Conservation (phyloP, 53 echinoderm and acorn worm genomes). For the Arbacia lixula region DNA sequence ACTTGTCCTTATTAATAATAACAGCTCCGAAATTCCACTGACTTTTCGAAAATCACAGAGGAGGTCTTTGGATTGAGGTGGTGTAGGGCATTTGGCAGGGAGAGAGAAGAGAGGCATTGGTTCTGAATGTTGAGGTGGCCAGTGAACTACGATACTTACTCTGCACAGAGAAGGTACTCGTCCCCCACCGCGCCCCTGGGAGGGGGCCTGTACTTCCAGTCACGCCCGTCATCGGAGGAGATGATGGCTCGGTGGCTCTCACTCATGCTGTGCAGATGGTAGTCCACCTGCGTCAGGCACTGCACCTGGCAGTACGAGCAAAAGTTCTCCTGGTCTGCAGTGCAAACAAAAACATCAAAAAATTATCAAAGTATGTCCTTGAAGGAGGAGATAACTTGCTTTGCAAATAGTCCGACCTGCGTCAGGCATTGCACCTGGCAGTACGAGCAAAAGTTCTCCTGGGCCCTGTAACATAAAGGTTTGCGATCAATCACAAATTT, state of each 20-base stretch:
- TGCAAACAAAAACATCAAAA: background rate
- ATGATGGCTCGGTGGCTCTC: conserved; percentile 94
- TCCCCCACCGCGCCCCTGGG: conserved; percentile 93
- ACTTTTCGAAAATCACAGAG: no score
- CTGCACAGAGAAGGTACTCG: conserved; percentile 90
- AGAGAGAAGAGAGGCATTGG: no score
- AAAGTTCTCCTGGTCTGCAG: conserved; percentile 68
- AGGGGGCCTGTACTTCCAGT: conserved; percentile 95
- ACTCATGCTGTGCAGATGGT: conserved; percentile 93
- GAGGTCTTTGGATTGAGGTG: no score
- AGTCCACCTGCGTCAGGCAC: conserved; percentile 89
- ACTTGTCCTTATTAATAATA: background rate
- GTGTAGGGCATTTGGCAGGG: no score
- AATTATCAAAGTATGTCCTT: no score
- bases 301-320: conserved; percentile 97
- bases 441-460: background rate
- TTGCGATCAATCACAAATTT: no score
- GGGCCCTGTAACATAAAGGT: no score
- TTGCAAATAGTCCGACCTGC: no score
- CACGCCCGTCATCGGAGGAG: conserved; percentile 95
- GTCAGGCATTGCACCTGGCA: background rate
- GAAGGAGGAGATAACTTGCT: no score
- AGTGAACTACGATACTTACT: no score
- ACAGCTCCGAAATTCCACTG: no score
- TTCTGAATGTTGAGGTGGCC: no score